Evolutionary conservation across 2,797 vertebrate species (phyloP), one percentile per base, ranked within the genome.

Genomic region (Cottoperca gobio): DNA sequence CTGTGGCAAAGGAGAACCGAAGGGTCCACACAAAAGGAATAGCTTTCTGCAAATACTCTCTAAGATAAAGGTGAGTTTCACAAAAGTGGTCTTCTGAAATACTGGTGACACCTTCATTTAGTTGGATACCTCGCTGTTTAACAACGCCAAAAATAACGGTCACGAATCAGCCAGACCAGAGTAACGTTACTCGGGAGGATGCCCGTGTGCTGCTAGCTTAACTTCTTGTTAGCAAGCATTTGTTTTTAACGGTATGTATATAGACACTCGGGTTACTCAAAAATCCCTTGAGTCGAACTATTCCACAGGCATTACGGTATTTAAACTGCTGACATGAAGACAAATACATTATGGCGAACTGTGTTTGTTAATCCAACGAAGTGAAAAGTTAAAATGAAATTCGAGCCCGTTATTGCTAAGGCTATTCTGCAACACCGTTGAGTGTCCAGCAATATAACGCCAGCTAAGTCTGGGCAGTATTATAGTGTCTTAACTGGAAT

Each of bases 221-320:
- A 87, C 83, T 91, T 90, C 62, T 77, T 16, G 71, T 87, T 90
- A 91, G 90, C 90, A 55, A 28, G 53, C 48, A 21, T 83, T 84
- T 82, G 73, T 82, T 82, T 82, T 82, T 70, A 76, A 66, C 58
- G 52, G n/a, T n/a, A 0, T 26, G 17, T 14, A 2, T 4, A 2
- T 0, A 61, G 8, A 52, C 64, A 28, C 14, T 39, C 13, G 5
- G 4, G 16, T 26, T 23, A 53, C 6, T 24, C 12, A 2, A 0
- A 17, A 10, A 4, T 8, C 1, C 10, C 3, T 6, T 0, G 1
- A 48, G 8, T 7, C 16, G 19, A 54, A 31, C 13, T 13, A 6
- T 42, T 21, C 16, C 19, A 37, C 70, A 40, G 5, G 26, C 11
- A 7, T 21, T 23, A 1, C 6, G 28, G 8, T 4, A 0, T 69